These are phyloP conservation scores for Bombus superbus DNA, from an alignment of 1,140 invertebrate genomes.

Conservation along the genomic window DNA sequence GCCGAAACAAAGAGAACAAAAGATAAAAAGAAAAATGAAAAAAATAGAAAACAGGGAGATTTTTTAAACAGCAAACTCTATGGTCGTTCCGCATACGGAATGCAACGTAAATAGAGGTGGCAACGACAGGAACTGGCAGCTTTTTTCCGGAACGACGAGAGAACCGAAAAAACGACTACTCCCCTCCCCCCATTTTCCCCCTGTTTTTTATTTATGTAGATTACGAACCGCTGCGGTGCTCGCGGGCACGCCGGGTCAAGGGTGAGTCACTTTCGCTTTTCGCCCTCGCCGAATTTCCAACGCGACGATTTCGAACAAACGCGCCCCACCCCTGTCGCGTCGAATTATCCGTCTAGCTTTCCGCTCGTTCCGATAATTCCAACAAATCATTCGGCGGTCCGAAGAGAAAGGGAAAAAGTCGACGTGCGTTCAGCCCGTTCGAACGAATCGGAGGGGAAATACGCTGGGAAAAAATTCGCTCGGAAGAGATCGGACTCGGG, in stretches of 20 bases:
- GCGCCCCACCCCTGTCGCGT: not conserved
- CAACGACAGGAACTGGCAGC: not conserved
- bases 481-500: not conserved
- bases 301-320: not conserved
- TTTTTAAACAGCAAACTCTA: not conserved
- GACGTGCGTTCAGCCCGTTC: not conserved
- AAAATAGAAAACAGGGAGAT: too few relatives aligned
- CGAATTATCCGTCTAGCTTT: not conserved
- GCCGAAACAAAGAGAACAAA: not conserved
- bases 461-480: not conserved
- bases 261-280: conserved; percentile 21
- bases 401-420: not conserved
- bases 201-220: conserved; percentile 1
- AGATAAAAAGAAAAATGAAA: not conserved
- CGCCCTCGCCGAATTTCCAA: not conserved
- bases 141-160: not conserved
- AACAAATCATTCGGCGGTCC: not conserved
- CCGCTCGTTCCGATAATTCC: not conserved
- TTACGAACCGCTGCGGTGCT: too few relatives aligned
- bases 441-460: not conserved
- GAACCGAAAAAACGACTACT: not conserved
- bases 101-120: conserved; percentile 6
- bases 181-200: not conserved
- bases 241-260: not conserved
- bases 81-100: not conserved